Evolutionary conservation across 2,797 vertebrate species (phyloP).

Genomic region (Pipistrellus nathusii): DNA sequence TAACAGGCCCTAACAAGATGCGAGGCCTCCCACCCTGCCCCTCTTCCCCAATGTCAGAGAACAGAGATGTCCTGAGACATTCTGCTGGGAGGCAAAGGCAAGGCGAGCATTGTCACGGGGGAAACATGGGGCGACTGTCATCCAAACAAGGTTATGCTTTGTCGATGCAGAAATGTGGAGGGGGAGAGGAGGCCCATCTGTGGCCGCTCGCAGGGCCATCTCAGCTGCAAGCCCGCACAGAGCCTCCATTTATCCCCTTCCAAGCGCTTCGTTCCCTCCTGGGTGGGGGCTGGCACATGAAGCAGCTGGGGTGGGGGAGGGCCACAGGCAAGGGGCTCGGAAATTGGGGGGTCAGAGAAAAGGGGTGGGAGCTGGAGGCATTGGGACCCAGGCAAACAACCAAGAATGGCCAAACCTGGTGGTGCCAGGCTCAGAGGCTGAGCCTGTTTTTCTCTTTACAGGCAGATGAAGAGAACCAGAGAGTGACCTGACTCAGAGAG

Average conservation of each 20-base stretch:
- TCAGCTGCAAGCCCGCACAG: conserved; percentile 88
- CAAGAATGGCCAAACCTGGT: conserved; percentile 75
- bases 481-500: neutral
- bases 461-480: conserved; percentile 11
- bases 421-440: conserved; percentile 77
- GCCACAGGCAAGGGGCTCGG: conserved; percentile 70
- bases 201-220: conserved; percentile 82
- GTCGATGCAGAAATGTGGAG: conserved; percentile 86
- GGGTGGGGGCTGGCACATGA: conserved; percentile 85
- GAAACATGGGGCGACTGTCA: conserved; percentile 83
- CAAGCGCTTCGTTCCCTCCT: conserved; percentile 86
- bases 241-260: conserved; percentile 90
- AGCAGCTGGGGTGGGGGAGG: conserved; percentile 88
- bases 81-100: conserved; percentile 75
- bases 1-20: conserved; percentile 40
- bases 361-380: conserved; percentile 67
- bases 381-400: conserved; percentile 72
- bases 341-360: conserved; percentile 72
- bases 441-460: conserved; percentile 51
- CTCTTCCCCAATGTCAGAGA: conserved; percentile 52
- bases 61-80: conserved; percentile 74
- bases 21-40: neutral
- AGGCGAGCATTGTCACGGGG: conserved; percentile 80
- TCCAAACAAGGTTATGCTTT: conserved; percentile 90
- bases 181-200: conserved; percentile 90